phyloP scores from a whole-genome alignment of 2,888 invertebrate genomes.

The Tyria jacobaeae region DNA sequence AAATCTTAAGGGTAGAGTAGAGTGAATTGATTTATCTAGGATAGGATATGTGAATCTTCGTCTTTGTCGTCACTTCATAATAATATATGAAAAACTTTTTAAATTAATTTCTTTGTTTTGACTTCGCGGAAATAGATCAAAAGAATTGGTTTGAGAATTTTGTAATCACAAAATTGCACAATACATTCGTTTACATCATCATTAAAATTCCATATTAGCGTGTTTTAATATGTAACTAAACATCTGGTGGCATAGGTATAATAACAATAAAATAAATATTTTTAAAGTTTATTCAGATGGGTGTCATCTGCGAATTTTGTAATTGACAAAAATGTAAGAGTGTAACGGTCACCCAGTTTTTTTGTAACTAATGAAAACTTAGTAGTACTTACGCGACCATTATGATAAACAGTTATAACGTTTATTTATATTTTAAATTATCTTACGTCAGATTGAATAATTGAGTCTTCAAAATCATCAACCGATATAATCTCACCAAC shows the following conservation, averaged over 20 bases:
- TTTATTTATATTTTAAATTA: background rate
- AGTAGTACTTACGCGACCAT: background rate
- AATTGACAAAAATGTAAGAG: background rate
- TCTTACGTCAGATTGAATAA: background rate
- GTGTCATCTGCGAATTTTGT: too few species aligned
- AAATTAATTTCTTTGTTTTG: too few species aligned
- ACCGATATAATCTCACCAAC: slow-evolving; percentile 17
- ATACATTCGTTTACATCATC: too few species aligned
- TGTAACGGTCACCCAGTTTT: background rate
- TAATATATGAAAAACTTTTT: too few species aligned
- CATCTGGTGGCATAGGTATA: too few species aligned
- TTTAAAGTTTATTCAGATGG: background rate
- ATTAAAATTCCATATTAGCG: too few species aligned
- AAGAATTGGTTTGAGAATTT: background rate
- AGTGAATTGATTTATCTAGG: too few species aligned
- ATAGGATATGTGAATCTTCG: too few species aligned
- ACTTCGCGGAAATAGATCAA: background rate
- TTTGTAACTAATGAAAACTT: background rate
- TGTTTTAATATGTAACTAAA: too few species aligned
- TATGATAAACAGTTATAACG: background rate
- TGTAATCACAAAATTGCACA: too few species aligned
- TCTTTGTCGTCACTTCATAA: too few species aligned
- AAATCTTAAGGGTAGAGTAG: too few species aligned
- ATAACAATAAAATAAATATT: background rate
- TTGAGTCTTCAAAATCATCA: slow-evolving; percentile 1